phyloP scores from a whole-genome alignment of 2,797 vertebrate species.

The Gephyroberyx darwinii region DNA sequence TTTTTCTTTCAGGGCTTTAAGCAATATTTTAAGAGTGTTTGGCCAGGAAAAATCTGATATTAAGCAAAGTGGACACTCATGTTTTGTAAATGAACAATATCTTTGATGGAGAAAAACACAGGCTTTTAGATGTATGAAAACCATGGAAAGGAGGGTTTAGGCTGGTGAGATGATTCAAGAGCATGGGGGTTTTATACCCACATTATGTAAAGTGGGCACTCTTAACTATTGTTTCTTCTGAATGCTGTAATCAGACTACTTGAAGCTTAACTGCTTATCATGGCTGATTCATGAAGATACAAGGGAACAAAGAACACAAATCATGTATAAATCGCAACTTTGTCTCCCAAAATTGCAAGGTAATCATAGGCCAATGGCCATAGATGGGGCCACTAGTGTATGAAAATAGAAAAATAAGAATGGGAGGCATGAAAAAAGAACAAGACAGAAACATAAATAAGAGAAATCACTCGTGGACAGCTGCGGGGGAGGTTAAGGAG shows the following conservation, averaged over 20 bases:
- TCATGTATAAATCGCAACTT: constrained; percentile 20
- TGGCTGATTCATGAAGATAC: constrained; percentile 46
- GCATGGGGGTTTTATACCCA: constrained; percentile 27
- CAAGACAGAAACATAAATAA: constrained; percentile 25
- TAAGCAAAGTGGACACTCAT: constrained; percentile 41
- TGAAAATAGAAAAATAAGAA: constrained; percentile 21
- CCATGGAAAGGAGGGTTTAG: constrained; percentile 15
- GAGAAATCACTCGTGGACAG: constrained; percentile 45
- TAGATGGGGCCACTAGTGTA: too few species aligned
- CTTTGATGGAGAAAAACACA: constrained; percentile 38
- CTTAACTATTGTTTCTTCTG: constrained; percentile 57
- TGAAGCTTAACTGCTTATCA: constrained; percentile 51
- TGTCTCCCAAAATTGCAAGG: constrained; percentile 6
- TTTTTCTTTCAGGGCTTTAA: constrained; percentile 29
- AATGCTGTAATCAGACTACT: constrained; percentile 62
- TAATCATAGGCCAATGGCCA: constrained; percentile 25
- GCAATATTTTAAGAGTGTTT: constrained; percentile 6
- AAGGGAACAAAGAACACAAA: constrained; percentile 32
- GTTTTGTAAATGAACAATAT: constrained; percentile 33
- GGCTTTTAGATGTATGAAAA: constrained; percentile 46
- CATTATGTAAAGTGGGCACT: constrained; percentile 47
- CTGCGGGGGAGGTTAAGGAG: constrained; percentile 45
- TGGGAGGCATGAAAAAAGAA: not conserved
- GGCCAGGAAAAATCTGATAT: constrained; percentile 44
- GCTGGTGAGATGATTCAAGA: constrained; percentile 31